These are phyloP conservation scores for Cololabis saira DNA, from an alignment of 2,113 vertebrate species.

Conservation along the genomic window DNA sequence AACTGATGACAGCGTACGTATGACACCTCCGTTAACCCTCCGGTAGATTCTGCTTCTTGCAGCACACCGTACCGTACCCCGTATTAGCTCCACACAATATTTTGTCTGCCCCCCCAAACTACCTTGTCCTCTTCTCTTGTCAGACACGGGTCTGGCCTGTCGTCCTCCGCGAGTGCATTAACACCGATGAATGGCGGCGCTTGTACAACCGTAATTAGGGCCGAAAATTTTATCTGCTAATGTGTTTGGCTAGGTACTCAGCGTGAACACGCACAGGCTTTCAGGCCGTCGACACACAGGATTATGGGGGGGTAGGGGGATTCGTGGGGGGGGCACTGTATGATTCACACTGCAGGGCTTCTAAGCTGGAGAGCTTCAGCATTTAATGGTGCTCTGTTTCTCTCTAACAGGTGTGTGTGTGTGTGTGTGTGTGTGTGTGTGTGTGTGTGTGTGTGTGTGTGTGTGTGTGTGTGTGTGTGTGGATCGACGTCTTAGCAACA, in stretches of 20 bases:
- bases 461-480: no score
- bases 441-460: no score
- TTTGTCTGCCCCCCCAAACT: background rate
- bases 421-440: no score
- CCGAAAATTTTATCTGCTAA: conserved; percentile 65
- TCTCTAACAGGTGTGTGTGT: conserved; percentile 16
- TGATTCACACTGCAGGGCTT: conserved; percentile 47
- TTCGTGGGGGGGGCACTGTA: conserved; percentile 6
- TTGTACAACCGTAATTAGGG: conserved; percentile 56
- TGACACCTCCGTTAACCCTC: no score
- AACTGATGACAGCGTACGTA: no score
- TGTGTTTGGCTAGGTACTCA: conserved; percentile 63
- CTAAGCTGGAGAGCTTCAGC: conserved; percentile 48
- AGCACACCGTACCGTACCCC: conserved; percentile 16
- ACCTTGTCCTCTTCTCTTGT: conserved; percentile 37
- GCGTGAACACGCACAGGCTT: conserved; percentile 39
- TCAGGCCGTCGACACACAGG: conserved; percentile 37
- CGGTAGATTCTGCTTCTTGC: conserved; percentile 42
- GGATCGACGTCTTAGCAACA: conserved; percentile 44
- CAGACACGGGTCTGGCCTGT: conserved; percentile 50
- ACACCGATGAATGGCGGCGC: conserved; percentile 55
- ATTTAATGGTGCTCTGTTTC: conserved; percentile 42
- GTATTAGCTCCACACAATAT: conserved; percentile 8
- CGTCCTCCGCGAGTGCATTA: conserved; percentile 59
- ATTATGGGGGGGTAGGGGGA: conserved; percentile 10